Percentiles rank a stretch among this genome's conserved stretches.
Conservation (phyloP, 2,113 vertebrate species). For the Nannobrachium achirus region DNA sequence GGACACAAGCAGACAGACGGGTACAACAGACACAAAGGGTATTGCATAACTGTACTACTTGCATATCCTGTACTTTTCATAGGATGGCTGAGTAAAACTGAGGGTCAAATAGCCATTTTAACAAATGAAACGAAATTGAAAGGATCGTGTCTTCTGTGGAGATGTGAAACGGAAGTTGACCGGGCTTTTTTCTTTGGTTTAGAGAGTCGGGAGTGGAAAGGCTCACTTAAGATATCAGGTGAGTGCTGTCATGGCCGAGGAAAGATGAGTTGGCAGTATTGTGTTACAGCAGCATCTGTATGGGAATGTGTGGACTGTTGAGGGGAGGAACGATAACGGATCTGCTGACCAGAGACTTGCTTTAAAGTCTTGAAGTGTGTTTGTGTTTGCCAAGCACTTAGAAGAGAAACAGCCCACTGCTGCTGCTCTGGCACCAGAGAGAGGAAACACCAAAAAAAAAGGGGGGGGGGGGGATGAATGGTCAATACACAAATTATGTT, state of each 20-base stretch:
- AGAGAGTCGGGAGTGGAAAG: neutral
- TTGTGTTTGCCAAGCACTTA: conserved; percentile 15
- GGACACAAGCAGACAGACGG: neutral
- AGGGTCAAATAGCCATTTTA: neutral
- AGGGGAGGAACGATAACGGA: neutral
- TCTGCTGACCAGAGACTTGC: neutral
- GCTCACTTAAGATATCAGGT: neutral
- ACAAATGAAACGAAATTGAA: neutral
- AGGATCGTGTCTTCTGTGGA: neutral
- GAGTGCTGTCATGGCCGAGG: neutral
- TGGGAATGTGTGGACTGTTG: neutral
- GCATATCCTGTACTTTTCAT: neutral
- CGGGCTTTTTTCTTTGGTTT: neutral
- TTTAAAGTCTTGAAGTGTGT: conserved; percentile 1
- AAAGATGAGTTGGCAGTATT: conserved; percentile 6
- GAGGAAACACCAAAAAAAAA: neutral
- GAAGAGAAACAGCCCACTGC: conserved; percentile 11
- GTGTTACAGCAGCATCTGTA: neutral
- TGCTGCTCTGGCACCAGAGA: neutral
- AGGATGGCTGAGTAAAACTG: neutral
- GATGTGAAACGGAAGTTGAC: neutral
- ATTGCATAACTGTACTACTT: neutral
- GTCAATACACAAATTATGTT: neutral
- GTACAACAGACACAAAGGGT: too few species aligned
- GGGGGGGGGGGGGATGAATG: neutral